phyloP scores from a whole-genome alignment of 1,140 invertebrate genomes.

The Drosophila rufa region DNA sequence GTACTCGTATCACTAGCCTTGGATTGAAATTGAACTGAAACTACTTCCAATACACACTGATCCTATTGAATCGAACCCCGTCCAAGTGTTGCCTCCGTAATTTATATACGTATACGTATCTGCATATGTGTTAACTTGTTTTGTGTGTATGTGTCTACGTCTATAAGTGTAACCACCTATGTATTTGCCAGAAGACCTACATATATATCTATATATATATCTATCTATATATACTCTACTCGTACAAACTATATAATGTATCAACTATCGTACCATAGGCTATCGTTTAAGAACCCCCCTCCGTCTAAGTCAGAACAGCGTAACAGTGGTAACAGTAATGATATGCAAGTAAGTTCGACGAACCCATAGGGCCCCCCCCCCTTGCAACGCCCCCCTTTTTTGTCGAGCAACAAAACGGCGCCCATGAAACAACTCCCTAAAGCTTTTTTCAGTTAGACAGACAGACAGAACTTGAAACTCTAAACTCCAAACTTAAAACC shows the following conservation, averaged over 20 bases:
- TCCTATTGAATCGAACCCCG: constrained; percentile 1
- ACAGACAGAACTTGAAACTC: constrained; percentile 29
- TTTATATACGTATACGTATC: constrained; percentile 29
- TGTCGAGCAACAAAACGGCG: constrained; percentile 33
- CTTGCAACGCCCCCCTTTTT: background rate
- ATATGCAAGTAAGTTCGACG: constrained; percentile 50
- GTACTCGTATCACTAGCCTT: constrained; percentile 26
- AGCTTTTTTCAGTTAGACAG: constrained; percentile 51
- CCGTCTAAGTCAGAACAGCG: constrained; percentile 38
- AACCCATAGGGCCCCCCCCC: constrained; percentile 26
- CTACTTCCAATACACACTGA: constrained; percentile 43
- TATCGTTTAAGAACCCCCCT: constrained; percentile 40
- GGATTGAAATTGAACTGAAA: constrained; percentile 55
- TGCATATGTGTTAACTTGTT: constrained; percentile 55
- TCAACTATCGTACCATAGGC: constrained; percentile 46
- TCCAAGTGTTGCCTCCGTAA: constrained; percentile 21
- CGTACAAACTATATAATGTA: constrained; percentile 42
- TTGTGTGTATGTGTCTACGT: constrained; percentile 54
- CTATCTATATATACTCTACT: constrained; percentile 43
- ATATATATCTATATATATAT: constrained; percentile 25
- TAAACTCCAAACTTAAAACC: background rate
- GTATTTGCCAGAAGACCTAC: constrained; percentile 39
- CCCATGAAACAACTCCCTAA: constrained; percentile 16
- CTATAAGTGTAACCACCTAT: constrained; percentile 51
- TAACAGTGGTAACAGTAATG: constrained; percentile 12